Evolutionary conservation across 1,140 invertebrate species (phyloP), one percentile per base, ranked within the genome.

Genomic region (Lethrus apterus): DNA sequence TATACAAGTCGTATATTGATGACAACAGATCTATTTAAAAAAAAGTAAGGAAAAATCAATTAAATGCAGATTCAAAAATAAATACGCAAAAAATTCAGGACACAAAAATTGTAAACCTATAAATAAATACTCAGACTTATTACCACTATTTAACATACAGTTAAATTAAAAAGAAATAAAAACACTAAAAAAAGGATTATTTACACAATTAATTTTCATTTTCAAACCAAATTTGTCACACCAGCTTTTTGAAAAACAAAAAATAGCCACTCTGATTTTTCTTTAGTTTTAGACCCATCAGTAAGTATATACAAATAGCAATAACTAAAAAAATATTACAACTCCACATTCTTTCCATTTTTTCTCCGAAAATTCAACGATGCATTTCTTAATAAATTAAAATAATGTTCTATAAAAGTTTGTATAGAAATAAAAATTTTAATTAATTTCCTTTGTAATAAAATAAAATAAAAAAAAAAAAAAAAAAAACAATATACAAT

Each of bases 111-210:
- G 23, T 26, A 26, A 26, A 26, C 23, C 23, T 26, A 26, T 41
- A 17, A 42, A 61, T 58, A 55, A 54, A 60, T 62, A 62, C 46
- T 60, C 54, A 55, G 48, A 57, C 53, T 52, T 53, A 55, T 26
- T 57, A 52, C 44, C 48, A 44, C 50, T 54, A 56, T 54, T 49
- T 51, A 54, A 55, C 48, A 44, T 52, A 57, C 48, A 48, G 2
- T 17, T 44, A 45, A 51, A 50, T 47, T 55, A 55, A 51, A 55
- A 55, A 55, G 42, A 52, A 49, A 60, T 51, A 50, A 57, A 60
- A 58, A 58, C 47, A 56, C 55, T 55, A 57, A 51, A 54, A 49
- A 52, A 53, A 48, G 54, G 46, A 56, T 52, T 63, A 63, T 63
- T 60, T 63, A 63, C 58, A 63, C 48, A 57, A 21, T 38, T 4